Conservation (phyloP, 1,140 invertebrate genomes). For the Ladona fulva region DNA sequence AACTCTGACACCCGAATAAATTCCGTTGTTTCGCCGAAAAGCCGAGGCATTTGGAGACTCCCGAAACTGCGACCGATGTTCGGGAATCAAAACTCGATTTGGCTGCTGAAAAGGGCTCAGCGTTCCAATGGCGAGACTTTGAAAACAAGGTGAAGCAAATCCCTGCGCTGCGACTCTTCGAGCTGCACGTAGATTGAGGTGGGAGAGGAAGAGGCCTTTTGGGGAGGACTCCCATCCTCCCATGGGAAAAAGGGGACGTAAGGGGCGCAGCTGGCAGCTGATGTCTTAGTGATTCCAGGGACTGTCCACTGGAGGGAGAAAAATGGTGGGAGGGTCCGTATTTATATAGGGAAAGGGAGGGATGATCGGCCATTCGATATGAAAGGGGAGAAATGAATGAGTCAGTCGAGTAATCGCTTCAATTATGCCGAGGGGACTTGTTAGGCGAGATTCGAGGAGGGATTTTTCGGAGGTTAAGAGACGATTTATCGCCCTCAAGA, state of each 20-base stretch:
- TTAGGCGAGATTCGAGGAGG: too few species aligned
- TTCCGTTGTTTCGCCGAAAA: too few species aligned
- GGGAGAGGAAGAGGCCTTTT: too few species aligned
- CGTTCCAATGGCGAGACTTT: background rate
- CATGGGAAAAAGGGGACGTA: background rate
- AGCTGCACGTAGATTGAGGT: background rate
- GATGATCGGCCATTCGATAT: background rate
- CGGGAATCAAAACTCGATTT: slow-evolving; percentile 9
- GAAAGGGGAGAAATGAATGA: background rate
- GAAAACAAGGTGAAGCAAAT: background rate
- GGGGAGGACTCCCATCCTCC: background rate
- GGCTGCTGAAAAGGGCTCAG: background rate
- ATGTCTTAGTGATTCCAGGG: background rate
- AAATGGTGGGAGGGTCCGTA: background rate
- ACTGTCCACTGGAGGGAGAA: background rate
- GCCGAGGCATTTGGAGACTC: too few species aligned
- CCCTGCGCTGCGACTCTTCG: background rate
- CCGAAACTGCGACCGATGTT: background rate
- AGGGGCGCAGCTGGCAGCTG: background rate
- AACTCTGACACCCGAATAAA: too few species aligned
- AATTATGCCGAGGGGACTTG: background rate
- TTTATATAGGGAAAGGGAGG: background rate
- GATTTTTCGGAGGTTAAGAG: too few species aligned
- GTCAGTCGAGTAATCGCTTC: background rate
- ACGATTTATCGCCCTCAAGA: too few species aligned